Evolutionary conservation across 2,113 vertebrate species (phyloP).

Genomic region (Neoarius graeffei): DNA sequence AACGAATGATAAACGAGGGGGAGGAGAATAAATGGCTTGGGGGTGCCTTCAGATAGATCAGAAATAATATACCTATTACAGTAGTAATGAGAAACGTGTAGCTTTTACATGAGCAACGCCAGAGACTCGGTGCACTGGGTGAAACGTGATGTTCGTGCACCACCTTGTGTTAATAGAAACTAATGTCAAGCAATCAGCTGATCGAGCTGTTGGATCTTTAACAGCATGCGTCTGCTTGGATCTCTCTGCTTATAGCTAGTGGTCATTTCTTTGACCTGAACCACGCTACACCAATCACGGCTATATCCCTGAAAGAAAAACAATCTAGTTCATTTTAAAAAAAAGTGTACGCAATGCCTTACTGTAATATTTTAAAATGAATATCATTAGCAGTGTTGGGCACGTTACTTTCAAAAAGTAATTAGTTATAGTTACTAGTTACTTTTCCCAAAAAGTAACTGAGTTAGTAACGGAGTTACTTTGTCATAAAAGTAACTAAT

Average conservation of each 20-base stretch:
- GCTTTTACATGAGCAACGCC: background rate
- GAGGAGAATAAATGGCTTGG: background rate
- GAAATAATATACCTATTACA: background rate
- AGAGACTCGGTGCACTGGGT: background rate
- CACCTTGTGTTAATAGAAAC: slow-evolving; percentile 20
- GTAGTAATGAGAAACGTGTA: background rate
- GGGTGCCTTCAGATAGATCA: background rate
- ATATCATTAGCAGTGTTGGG: too few relatives aligned
- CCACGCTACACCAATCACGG: background rate
- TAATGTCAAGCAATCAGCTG: background rate
- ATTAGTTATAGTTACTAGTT: too few relatives aligned
- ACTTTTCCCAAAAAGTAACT: too few relatives aligned
- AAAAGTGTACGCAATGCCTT: too few relatives aligned
- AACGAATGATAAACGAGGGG: slow-evolving; percentile 16
- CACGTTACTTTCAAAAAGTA: too few relatives aligned
- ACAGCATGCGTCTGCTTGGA: background rate
- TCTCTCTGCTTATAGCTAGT: background rate
- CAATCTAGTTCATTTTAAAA: too few relatives aligned
- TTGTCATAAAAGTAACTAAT: too few relatives aligned
- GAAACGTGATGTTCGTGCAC: background rate
- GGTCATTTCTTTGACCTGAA: background rate
- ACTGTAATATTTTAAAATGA: too few relatives aligned
- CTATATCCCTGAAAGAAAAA: too few relatives aligned
- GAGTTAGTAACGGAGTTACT: too few relatives aligned
- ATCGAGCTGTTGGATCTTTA: background rate